Evolutionary conservation across 2,888 invertebrate genomes (phyloP).

Genomic region (Trachelus troglodyta): DNA sequence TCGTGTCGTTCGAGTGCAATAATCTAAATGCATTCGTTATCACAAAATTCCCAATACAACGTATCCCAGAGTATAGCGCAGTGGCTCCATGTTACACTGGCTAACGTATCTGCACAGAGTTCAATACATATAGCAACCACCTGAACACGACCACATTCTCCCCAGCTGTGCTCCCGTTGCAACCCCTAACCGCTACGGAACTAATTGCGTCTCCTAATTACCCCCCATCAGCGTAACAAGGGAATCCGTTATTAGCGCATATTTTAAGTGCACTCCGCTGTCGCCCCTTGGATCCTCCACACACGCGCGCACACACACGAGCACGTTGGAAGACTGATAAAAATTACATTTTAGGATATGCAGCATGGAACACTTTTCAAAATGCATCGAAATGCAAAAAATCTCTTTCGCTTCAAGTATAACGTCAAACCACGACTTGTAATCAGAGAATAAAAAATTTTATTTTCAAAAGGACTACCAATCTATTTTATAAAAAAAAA

Average conservation of each 20-base stretch:
- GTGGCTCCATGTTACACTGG: not conserved
- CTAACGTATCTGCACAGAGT: not conserved
- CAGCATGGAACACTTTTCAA: not conserved
- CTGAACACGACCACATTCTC: conserved; percentile 36
- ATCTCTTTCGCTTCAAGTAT: not conserved
- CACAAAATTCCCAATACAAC: not conserved
- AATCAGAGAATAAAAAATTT: not conserved
- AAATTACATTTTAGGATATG: not conserved
- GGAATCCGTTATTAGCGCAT: conserved; percentile 42
- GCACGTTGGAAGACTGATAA: not conserved
- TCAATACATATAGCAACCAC: not conserved
- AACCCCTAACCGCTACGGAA: conserved; percentile 40
- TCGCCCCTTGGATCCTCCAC: not conserved
- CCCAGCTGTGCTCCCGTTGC: conserved; percentile 27
- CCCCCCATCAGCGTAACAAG: conserved; percentile 42
- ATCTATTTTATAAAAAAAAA: not conserved
- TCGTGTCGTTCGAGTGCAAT: not conserved
- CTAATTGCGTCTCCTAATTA: conserved; percentile 54
- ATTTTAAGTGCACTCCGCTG: conserved; percentile 1
- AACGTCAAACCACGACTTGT: not conserved
- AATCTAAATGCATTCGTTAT: not conserved
- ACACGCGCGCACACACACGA: not conserved
- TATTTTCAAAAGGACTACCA: not conserved
- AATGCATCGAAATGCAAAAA: not conserved
- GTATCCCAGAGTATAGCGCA: not conserved